Evolutionary conservation across 2,797 vertebrate species (phyloP).

Genomic region (Hippoglossus hippoglossus): DNA sequence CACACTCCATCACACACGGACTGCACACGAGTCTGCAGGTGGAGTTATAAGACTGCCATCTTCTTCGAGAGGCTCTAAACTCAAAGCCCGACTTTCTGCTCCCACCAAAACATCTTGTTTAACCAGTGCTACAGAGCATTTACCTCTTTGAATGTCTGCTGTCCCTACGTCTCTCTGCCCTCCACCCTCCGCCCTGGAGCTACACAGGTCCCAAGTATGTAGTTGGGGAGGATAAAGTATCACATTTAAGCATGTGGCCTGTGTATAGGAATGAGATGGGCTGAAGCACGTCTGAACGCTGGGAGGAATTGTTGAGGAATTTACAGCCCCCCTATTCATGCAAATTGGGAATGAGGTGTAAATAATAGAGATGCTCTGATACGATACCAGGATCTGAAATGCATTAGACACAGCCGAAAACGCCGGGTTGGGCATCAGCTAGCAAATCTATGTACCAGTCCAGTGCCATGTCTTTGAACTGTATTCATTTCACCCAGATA

Average conservation of each 20-base stretch:
- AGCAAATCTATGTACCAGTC: too few species aligned
- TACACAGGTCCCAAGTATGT: not conserved
- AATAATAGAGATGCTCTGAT: not conserved
- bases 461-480: too few species aligned
- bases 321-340: constrained; percentile 9
- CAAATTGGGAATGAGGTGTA: not conserved
- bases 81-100: constrained; percentile 20
- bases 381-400: too few species aligned
- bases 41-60: constrained; percentile 4
- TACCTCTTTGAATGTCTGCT: constrained; percentile 2
- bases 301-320: constrained; percentile 39
- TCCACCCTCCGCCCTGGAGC: constrained; percentile 2
- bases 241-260: constrained; percentile 12
- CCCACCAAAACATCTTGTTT: constrained; percentile 33
- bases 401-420: too few species aligned
- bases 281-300: constrained; percentile 33
- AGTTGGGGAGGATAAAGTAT: not conserved
- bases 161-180: not conserved
- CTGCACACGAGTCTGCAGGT: constrained; percentile 14
- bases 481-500: too few species aligned
- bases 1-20: constrained; percentile 5
- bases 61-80: constrained; percentile 12
- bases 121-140: constrained; percentile 25
- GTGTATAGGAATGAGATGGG: constrained; percentile 18
- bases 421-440: too few species aligned